Conservation (phyloP, 2,113 vertebrate genomes). For the Ascaphus truei region DNA sequence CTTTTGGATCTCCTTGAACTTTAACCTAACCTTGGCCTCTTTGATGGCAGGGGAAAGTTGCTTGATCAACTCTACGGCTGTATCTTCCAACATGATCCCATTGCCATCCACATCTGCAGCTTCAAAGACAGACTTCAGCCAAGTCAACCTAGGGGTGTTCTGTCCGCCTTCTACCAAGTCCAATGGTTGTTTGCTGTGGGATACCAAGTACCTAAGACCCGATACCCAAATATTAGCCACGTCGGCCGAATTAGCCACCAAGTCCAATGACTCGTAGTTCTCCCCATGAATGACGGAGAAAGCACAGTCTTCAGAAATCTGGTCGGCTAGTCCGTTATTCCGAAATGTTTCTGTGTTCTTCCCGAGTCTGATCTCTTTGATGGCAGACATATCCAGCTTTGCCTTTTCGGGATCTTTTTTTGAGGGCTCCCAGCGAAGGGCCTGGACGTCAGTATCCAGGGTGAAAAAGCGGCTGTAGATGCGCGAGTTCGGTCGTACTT, state of each 20-base stretch:
- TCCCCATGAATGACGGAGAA: slow-evolving; percentile 92
- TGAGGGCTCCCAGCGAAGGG: slow-evolving; percentile 94
- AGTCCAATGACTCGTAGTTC: slow-evolving; percentile 92
- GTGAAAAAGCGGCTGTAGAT: slow-evolving; percentile 95
- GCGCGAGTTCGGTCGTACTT: slow-evolving; percentile 89
- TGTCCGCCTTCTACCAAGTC: slow-evolving; percentile 74
- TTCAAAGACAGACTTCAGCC: slow-evolving; percentile 81
- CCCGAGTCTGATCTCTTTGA: slow-evolving; percentile 89
- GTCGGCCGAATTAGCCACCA: slow-evolving; percentile 90
- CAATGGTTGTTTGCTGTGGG: slow-evolving; percentile 79
- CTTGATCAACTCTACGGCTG: slow-evolving; percentile 83
- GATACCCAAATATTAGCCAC: slow-evolving; percentile 98
- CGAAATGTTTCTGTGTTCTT: slow-evolving; percentile 97
- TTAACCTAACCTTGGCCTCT: slow-evolving; percentile 87
- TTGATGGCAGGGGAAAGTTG: slow-evolving; percentile 87
- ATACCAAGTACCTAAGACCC: slow-evolving; percentile 87
- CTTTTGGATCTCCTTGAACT: slow-evolving; percentile 95
- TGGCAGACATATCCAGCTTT: slow-evolving; percentile 82
- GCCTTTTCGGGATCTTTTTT: slow-evolving; percentile 94
- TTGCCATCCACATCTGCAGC: slow-evolving; percentile 85
- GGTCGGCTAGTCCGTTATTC: slow-evolving; percentile 86
- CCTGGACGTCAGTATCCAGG: slow-evolving; percentile 85
- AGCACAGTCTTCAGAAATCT: slow-evolving; percentile 90
- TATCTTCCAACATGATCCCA: slow-evolving; percentile 87
- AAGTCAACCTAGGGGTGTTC: slow-evolving; percentile 77